Base-by-base conservation (phyloP, 2,888 invertebrate genomes). In the Muscina levida region DNA sequence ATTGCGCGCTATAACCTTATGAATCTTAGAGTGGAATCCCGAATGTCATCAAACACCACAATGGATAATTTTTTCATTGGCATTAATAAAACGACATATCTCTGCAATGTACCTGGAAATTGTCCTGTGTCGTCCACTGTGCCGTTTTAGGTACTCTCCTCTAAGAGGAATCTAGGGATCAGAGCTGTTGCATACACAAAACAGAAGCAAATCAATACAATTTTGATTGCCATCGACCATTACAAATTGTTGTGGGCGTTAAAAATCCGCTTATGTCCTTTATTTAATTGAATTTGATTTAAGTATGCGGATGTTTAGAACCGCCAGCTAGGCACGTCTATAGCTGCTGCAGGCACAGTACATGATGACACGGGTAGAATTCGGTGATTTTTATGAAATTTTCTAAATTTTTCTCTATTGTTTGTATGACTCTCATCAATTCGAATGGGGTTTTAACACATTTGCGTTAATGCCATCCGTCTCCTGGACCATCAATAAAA, bases 201-300 rank as follows among this genome's bases (percentile, higher is more conserved):
- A 71, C 46, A 46, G 19, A 0, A 26, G 11, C 31, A 80, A 62
- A 71, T 74, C 80, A 77, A 77, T 74, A 74, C 66, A 81, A 65
- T 72, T 74, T 68, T 77, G 81, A 81, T 81, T 81, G 77, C 56
- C 74, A 72, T 84, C 86, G 86, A 85, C 89, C 88, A 86, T 87
- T 86, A 89, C 89, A 90, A 89, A 90, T 90, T 90, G 88, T 90
- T 90, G 90, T 89, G 90, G 89, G 90, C 90, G 90, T 89, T 88
- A 79, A 87, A 88, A 89, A 89, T 90, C 90, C 87, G 88, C 89
- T 89, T 89, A 88, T 72, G 74, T 74, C 76, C 82, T 84, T 78
- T 31, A 81, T 75, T 81, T 81, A 77, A 81, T 81, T 77, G 81
- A 81, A 81, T 81, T 81, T 68, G 57, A 72, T 68, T 72, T 72